Base-by-base conservation (phyloP, 1,140 invertebrate species). In the Araneus ventricosus region DNA sequence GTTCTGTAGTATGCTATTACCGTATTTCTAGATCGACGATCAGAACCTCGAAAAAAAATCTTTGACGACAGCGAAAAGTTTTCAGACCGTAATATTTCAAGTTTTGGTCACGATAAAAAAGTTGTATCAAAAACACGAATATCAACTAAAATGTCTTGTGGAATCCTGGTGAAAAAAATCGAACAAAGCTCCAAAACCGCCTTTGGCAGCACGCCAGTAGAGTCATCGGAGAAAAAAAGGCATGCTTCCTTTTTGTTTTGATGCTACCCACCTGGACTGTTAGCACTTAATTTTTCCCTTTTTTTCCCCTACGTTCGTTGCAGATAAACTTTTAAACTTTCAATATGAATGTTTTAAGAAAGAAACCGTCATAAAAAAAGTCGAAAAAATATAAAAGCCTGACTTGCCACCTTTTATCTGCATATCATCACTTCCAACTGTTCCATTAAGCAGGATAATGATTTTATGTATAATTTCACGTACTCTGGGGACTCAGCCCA, bases 31-130 rank as follows among this genome's bases (percentile, higher is more conserved):
- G 10, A 22, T 82, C 41, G 24, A 6, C 37, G 22, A 82, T 22
- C 37, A 45, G 45, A 82, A 22, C n/a, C 37, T 59, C 34, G 34
- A 45, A 22, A 30, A 22, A 86, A n/a, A 86, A 59, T 20, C 17
- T 6, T 20, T 34, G 84, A 34, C 84, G 20, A 86, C 84, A 59
- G 61, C 27, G 57, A 34, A 30, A 86, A 86, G 84, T 86, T 86
- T 86, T 86, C 84, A 86, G 61, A 86, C 84, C 45, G 57, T 86
- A 86, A 86, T 86, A 86, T 86, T 86, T 86, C 84, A 86, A 59
- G 84, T 86, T 61, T 45, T 24, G 41, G 57, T 27, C 84, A 59
- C 2, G 79, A 45, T 6, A 80, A 85, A 59, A 86, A 86, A 41
- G 27, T 57, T 34, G 61, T 61, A 86, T 86, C 84, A 59, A 45